phyloP scores from a whole-genome alignment of 1,140 invertebrate genomes.

The Aplysia californica region DNA sequence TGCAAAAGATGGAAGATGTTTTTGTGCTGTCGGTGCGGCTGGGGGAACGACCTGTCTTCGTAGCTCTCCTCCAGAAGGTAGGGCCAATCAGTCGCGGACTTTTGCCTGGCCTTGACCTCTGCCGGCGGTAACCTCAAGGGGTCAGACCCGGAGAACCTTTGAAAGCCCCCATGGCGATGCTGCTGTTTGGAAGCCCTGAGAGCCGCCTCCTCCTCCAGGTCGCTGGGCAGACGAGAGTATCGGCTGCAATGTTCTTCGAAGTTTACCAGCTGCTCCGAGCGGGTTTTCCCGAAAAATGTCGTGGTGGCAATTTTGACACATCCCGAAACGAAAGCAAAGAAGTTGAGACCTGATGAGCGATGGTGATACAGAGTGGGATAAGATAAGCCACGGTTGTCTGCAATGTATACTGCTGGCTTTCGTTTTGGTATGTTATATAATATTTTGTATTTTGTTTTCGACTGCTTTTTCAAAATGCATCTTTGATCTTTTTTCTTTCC shows the following conservation, averaged over 20 bases:
- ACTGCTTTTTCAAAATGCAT: too few species aligned
- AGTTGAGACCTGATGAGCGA: neutral
- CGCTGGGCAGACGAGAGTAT: neutral
- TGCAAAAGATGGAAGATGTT: conserved; percentile 19
- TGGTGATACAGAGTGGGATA: neutral
- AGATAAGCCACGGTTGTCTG: neutral
- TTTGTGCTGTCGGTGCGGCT: neutral
- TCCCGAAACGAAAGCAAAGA: conserved; percentile 8
- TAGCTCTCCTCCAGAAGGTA: neutral
- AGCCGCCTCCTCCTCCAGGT: neutral
- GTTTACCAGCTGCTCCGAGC: neutral
- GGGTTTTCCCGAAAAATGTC: neutral
- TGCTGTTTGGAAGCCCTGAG: neutral
- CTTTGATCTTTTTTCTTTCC: too few species aligned
- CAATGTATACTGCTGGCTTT: neutral
- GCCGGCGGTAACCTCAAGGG: neutral
- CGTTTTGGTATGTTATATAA: too few species aligned
- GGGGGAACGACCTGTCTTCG: neutral
- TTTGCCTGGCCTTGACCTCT: neutral
- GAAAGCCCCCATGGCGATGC: neutral
- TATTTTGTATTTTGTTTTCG: too few species aligned
- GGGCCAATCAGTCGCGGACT: neutral
- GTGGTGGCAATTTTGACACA: neutral
- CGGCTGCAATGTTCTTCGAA: conserved; percentile 9
- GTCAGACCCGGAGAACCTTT: neutral